These are phyloP conservation scores for Hyles vespertilio DNA, from an alignment of 1,140 invertebrate species.

Conservation along the genomic window DNA sequence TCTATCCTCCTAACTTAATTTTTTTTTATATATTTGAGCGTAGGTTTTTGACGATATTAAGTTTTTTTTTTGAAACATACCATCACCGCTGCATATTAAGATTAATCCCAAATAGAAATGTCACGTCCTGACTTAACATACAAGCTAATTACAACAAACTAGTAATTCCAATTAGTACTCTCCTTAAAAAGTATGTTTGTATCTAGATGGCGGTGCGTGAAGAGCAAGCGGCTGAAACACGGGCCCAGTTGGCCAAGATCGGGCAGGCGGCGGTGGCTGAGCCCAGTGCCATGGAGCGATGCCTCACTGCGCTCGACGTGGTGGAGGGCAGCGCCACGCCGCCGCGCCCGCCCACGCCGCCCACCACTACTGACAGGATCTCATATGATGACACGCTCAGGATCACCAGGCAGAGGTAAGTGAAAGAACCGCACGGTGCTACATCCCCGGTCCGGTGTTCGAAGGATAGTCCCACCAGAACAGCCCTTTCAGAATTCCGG, in stretches of 20 bases:
- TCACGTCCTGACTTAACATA: background rate
- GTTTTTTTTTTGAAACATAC: too few species aligned
- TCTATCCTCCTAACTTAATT: too few species aligned
- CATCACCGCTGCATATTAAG: too few species aligned
- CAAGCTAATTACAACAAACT: background rate
- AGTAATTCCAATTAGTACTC: too few species aligned
- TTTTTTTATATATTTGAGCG: too few species aligned
- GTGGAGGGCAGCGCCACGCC: constrained; percentile 54
- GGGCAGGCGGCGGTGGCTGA: constrained; percentile 59
- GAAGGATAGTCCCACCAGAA: too few species aligned
- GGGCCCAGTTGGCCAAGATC: constrained; percentile 51
- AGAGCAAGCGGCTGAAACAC: constrained; percentile 43
- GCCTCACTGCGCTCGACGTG: constrained; percentile 60
- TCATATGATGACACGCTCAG: constrained; percentile 54
- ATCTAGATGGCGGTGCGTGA: constrained; percentile 47
- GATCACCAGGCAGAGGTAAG: constrained; percentile 34
- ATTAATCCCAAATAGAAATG: background rate
- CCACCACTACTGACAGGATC: constrained; percentile 46
- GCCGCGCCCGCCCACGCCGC: constrained; percentile 42
- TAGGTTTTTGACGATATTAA: too few species aligned
- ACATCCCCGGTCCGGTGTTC: too few species aligned
- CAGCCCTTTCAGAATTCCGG: too few species aligned
- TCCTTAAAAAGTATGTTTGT: background rate
- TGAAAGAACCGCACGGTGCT: too few species aligned
- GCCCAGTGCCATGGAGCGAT: constrained; percentile 68